Conservation (phyloP, 2,888 invertebrate species). For the Koerneria pararmatus region DNA sequence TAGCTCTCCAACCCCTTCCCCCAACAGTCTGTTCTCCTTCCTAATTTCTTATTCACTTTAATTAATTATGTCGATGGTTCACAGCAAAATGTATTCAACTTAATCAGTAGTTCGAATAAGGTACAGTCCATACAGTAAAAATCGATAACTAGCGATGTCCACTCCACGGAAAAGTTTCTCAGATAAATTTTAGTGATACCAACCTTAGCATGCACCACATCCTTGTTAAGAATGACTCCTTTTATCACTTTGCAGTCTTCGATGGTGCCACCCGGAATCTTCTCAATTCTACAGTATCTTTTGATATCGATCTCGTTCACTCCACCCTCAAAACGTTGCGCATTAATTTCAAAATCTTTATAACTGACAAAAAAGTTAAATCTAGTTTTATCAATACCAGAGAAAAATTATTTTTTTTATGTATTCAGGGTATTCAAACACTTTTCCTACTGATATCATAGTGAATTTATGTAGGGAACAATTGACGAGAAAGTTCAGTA, state of each 20-base stretch:
- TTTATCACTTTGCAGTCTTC: constrained; percentile 87
- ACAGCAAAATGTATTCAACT: too few species aligned
- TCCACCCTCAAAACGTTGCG: constrained; percentile 65
- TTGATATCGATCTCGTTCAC: constrained; percentile 94
- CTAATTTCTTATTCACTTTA: too few species aligned
- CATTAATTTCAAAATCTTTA: constrained; percentile 66
- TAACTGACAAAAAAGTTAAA: background rate
- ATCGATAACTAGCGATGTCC: too few species aligned
- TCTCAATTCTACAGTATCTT: constrained; percentile 61
- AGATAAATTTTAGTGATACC: too few species aligned
- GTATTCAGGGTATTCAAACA: background rate
- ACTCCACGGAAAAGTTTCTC: too few species aligned
- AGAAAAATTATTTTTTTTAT: background rate
- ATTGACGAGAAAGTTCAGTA: background rate
- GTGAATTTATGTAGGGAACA: background rate
- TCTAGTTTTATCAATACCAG: background rate
- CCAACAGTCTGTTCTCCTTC: too few species aligned
- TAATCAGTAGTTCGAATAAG: too few species aligned
- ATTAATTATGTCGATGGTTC: too few species aligned
- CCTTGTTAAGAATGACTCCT: constrained; percentile 97
- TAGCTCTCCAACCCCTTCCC: too few species aligned
- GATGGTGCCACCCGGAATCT: constrained; percentile 88
- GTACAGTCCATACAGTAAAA: too few species aligned
- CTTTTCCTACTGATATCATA: background rate
- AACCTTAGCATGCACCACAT: constrained; percentile 86